Conservation (phyloP, 2,888 invertebrate species). For the Eupithecia vulgata region DNA sequence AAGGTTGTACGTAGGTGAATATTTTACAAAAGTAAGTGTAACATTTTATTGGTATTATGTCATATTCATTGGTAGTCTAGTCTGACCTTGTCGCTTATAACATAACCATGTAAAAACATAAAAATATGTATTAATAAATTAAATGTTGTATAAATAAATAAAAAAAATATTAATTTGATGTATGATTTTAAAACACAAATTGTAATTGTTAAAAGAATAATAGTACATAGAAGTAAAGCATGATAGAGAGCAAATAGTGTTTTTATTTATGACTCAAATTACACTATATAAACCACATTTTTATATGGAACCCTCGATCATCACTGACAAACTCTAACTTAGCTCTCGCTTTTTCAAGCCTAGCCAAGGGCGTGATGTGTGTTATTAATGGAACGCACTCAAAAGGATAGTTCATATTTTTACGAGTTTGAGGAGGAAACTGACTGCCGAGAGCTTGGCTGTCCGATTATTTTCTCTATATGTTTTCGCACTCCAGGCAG, state of each 20-base stretch:
- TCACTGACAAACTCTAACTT: background rate
- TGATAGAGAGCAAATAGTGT: background rate
- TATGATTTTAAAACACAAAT: background rate
- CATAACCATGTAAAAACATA: no score
- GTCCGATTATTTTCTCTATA: background rate
- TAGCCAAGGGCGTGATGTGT: constrained; percentile 45
- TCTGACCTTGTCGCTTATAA: no score
- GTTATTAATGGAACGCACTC: constrained; percentile 55
- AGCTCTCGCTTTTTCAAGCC: constrained; percentile 51
- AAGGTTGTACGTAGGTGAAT: no score
- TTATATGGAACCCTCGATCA: background rate
- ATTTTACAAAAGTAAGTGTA: no score
- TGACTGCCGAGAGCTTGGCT: background rate
- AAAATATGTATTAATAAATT: no score
- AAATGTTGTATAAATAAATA: no score
- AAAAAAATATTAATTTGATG: no score
- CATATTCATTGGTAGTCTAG: no score
- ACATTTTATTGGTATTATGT: no score
- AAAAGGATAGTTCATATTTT: constrained; percentile 36
- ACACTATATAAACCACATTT: background rate
- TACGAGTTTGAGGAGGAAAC: constrained; percentile 11
- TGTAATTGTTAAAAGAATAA: background rate
- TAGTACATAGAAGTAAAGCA: background rate
- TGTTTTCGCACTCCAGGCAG: background rate
- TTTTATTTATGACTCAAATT: background rate